Base-by-base conservation (phyloP, 2,113 vertebrate species). In the Sphaerodactylus townsendi region DNA sequence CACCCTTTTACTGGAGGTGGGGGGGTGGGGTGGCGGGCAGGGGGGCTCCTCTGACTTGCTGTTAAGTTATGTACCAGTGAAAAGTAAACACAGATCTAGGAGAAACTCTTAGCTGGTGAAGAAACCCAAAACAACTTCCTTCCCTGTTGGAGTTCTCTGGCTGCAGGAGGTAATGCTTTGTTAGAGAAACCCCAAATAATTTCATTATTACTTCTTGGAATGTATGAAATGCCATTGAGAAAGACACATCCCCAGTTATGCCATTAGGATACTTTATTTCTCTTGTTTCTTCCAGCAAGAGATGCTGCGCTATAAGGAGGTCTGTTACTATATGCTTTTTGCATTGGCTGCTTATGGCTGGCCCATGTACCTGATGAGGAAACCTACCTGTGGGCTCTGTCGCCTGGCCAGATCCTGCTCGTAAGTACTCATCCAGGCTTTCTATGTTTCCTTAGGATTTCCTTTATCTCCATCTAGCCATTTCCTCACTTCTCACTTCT, bases 291-390 rank as follows among this genome's bases (percentile, higher is more conserved):
- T 92, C 77, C 95, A 99, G 99, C 93, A 95, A 79, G 99, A 99
- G 96, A 99, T 99, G 99, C 96, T 95, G 72, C 98, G 98, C 92
- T 99, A 99, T 96, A 99, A 98, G 83, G 98, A 99, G 83, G 98
- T 99, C 86, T 99, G 98, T 85, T 99, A 99, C 94, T 99, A 99
- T 94, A 99, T 99, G 99, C 97, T 99, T 72, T 99, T 99, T 81
- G 99, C 99, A 80, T 93, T 99, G 95, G 98, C 99, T 39, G 99
- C 98, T 81, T 99, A 99, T 5, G 99, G 99, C 74, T 99, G 99
- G 99, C 99, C 99, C 94, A 98, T 99, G 95, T 99, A 99, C 96
- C 96, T 99, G 93, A 98, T 99, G 96, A 97, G 98, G 94, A 99
- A 99, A 87, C 98, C 99, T 2, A 97, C 96, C 19, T 99, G 98